phyloP scores from a whole-genome alignment of 2,113 vertebrate species.

The Bothrops jararaca region DNA sequence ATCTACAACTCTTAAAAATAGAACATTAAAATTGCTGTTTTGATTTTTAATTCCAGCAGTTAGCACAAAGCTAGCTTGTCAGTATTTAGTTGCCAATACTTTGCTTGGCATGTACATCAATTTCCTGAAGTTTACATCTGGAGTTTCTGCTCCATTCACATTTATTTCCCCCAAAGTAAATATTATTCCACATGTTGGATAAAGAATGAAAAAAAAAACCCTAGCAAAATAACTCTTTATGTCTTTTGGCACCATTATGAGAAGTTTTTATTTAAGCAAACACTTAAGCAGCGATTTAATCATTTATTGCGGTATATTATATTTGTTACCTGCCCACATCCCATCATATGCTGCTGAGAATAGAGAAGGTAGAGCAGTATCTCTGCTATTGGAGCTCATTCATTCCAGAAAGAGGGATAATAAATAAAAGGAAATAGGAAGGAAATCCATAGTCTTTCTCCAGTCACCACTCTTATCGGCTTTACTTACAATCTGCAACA shows the following conservation, averaged over 20 bases:
- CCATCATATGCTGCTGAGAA: not conserved
- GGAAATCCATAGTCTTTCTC: not conserved
- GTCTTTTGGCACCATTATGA: not conserved
- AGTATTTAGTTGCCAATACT: not conserved
- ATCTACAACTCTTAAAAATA: not conserved
- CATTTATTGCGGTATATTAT: not conserved
- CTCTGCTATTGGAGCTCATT: not conserved
- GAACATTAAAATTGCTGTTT: not conserved
- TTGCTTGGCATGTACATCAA: not conserved
- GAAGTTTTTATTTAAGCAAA: slow-evolving; percentile 2
- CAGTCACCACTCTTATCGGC: not conserved
- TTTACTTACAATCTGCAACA: not conserved
- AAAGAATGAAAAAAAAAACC: not conserved
- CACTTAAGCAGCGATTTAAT: not conserved
- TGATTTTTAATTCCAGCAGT: not conserved
- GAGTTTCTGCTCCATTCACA: not conserved
- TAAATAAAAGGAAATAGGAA: too few species aligned
- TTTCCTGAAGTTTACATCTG: not conserved
- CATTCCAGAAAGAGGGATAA: not conserved
- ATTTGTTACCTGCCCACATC: not conserved
- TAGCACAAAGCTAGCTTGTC: not conserved
- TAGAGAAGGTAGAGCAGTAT: not conserved
- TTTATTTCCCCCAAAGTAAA: not conserved
- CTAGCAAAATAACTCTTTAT: not conserved
- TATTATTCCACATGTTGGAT: not conserved